Conservation (phyloP, 2,113 vertebrate species). For the Malaclemys terrapin region DNA sequence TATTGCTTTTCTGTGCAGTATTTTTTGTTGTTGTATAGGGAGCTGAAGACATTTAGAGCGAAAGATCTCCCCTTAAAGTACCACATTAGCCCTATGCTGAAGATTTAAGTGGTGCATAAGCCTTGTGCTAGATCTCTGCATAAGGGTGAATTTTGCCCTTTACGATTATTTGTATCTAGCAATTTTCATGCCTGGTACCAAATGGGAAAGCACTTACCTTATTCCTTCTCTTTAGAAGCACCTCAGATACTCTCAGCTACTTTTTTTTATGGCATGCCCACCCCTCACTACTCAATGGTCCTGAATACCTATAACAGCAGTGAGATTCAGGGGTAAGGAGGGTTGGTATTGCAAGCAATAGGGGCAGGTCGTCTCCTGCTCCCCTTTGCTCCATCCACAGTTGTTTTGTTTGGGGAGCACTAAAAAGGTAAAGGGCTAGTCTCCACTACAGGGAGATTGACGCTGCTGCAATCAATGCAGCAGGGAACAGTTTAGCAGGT, state of each 20-base stretch:
- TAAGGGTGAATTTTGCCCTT: neutral
- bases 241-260: rapidly evolving
- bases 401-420: neutral
- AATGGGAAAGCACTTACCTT: neutral
- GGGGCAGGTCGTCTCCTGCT: neutral
- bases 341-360: neutral
- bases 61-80: neutral
- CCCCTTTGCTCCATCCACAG: neutral
- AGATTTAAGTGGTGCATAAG: neutral
- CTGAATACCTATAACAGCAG: neutral
- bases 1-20: neutral
- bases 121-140: neutral
- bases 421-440: neutral
- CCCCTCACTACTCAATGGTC: neutral
- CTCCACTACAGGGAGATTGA: too few species aligned
- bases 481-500: too few species aligned
- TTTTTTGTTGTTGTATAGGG: neutral
- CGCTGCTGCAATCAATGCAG: too few species aligned
- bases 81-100: neutral
- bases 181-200: neutral
- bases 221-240: conserved; percentile 15
- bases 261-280: neutral
- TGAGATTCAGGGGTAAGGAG: neutral
- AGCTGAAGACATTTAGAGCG: neutral
- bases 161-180: neutral